A percentile compares a stretch with the other conserved stretches of the same genome.
These are phyloP conservation scores for Bradypus variegatus DNA, from an alignment of 2,797 vertebrate genomes.

Conservation along the genomic window DNA sequence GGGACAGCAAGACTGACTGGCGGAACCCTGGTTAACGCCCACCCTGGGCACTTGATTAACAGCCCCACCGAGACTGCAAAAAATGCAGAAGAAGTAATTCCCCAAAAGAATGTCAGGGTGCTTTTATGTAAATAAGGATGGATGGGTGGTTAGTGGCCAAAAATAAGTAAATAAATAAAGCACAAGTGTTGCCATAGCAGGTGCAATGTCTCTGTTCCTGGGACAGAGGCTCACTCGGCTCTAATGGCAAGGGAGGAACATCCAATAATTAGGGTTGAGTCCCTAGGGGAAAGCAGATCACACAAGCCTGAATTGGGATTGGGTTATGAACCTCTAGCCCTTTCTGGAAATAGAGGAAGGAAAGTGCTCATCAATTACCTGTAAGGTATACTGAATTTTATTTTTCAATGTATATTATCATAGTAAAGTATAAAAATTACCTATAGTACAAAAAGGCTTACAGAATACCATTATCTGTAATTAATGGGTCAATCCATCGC, in stretches of 20 bases:
- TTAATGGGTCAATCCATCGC: slow-evolving; percentile 75
- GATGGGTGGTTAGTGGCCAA: background rate
- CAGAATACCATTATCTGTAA: slow-evolving; percentile 76
- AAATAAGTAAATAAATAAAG: background rate
- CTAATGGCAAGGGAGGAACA: background rate
- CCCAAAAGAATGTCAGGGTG: background rate
- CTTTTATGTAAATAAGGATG: background rate
- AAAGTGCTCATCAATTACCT: slow-evolving; percentile 56
- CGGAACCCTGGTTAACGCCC: background rate
- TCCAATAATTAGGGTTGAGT: background rate
- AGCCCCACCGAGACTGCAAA: background rate
- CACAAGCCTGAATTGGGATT: background rate
- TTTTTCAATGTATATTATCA: slow-evolving; percentile 70
- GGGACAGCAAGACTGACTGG: background rate
- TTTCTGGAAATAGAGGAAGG: slow-evolving; percentile 40
- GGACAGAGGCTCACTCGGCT: background rate
- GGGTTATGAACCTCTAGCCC: background rate
- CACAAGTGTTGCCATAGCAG: background rate
- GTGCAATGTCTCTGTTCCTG: background rate
- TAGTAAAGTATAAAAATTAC: slow-evolving; percentile 71
- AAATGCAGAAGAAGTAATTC: accelerated
- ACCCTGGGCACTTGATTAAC: background rate
- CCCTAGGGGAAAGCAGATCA: background rate
- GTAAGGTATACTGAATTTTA: slow-evolving; percentile 68
- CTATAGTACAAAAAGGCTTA: slow-evolving; percentile 73